Conservation (phyloP, 2,113 vertebrate species). For the Malaclemys terrapin region DNA sequence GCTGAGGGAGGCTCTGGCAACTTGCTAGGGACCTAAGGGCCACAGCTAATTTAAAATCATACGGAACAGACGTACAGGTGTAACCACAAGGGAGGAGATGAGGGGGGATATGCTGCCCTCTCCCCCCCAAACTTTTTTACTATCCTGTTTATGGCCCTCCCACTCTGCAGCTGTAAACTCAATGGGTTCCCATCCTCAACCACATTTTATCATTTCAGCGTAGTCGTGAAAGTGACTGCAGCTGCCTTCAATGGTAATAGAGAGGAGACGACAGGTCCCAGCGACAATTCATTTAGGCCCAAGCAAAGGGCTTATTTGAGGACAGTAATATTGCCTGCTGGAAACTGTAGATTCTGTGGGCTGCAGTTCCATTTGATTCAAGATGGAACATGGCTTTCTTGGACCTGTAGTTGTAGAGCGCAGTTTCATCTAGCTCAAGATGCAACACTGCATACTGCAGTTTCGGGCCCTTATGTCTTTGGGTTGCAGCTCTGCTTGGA, state of each 20-base stretch:
- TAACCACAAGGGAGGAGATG: not conserved
- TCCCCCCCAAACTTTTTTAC: constrained; percentile 15
- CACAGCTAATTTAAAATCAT: not conserved
- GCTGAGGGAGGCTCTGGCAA: not conserved
- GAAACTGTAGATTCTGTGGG: not conserved
- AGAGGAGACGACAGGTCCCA: constrained; percentile 63
- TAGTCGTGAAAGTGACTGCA: constrained; percentile 61
- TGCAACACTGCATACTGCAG: fast-evolving
- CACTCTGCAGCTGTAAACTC: not conserved
- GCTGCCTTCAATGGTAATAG: constrained; percentile 45
- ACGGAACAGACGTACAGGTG: not conserved
- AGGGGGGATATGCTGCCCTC: not conserved
- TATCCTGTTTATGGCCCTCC: not conserved
- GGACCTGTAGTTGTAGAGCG: not conserved
- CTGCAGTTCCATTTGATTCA: not conserved
- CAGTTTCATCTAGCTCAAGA: not conserved
- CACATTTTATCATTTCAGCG: constrained; percentile 29
- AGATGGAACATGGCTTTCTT: not conserved
- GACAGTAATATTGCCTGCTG: constrained; percentile 9
- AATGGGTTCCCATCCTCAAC: not conserved
- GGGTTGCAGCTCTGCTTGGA: not conserved
- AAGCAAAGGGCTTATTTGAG: constrained; percentile 57
- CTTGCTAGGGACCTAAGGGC: not conserved
- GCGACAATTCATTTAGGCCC: constrained; percentile 63
- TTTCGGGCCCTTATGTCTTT: not conserved